Conservation (phyloP, 2,113 vertebrate species). For the Oceanodroma tethys region DNA sequence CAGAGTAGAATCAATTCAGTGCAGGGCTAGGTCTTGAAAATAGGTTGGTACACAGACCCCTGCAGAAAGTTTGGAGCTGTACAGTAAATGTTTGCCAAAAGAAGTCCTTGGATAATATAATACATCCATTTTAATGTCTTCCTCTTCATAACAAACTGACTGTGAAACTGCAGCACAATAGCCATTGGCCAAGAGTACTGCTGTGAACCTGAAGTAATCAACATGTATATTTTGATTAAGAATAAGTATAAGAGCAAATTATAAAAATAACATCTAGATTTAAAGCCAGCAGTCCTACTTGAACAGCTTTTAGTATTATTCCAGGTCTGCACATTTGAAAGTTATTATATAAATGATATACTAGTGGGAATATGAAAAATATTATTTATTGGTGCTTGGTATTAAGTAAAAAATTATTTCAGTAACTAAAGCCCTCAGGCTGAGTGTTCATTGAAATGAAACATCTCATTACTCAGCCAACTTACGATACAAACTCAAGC, state of each 20-base stretch:
- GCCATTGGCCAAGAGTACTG: background rate
- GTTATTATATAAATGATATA: background rate
- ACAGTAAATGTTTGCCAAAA: background rate
- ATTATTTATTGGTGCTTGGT: background rate
- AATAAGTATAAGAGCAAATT: background rate
- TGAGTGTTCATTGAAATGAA: background rate
- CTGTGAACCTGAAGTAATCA: background rate
- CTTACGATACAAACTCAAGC: background rate
- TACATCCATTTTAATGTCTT: background rate
- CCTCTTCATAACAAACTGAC: background rate
- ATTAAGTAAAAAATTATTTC: background rate
- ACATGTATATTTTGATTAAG: background rate
- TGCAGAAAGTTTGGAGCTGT: background rate
- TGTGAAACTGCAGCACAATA: background rate
- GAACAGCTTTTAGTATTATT: background rate
- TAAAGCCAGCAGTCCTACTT: background rate
- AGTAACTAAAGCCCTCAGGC: background rate
- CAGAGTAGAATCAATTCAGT: background rate
- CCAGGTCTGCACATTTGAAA: background rate
- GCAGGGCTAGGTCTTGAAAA: background rate
- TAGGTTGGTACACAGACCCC: background rate
- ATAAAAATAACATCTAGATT: background rate
- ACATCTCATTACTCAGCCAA: background rate
- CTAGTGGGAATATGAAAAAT: background rate
- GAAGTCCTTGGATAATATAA: background rate